Base-by-base conservation (phyloP, 1,140 invertebrate species). In the Tribolium madens region DNA sequence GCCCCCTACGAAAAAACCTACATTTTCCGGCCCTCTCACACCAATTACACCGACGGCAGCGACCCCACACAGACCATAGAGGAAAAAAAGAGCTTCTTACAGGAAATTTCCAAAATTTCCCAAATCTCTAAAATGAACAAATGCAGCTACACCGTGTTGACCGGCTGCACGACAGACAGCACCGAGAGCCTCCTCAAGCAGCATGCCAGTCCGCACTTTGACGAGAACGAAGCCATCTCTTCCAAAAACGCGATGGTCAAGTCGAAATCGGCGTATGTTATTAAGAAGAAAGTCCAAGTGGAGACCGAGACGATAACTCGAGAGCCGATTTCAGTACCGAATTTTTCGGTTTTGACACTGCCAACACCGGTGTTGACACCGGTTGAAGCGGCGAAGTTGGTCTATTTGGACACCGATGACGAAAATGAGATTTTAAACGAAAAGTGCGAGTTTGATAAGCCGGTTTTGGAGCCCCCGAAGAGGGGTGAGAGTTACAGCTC, bases 281-380 rank as follows among this genome's bases (percentile, higher is more conserved):
- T 91, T 48, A 89, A 89, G 78, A 87, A 88, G 80, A 85, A 87
- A 53, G 83, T 82, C 33, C 78, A 64, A 70, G 46, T 5, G 80
- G 81, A 81, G 86, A 78, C 81, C 76, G 82, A 73, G 70, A 81
- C 88, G 36, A 89, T 92, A 84, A 89, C 91, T 0, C 86, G 92
- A 50, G 92, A 94, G 80, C 92, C 92, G 0, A 90, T 93, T 48
- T 94, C 93, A 1, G 93, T 94, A 77, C 93, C 93, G 79, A 93
- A 94, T 85, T 93, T 93, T 81, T 90, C 90, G 10, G 88, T 90
- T 64, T 86, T 92, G 73, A 89, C 89, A 0, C 84, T 91, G 10
- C 89, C 90, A n/a, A 91, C 91, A 0, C 90, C 91, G 9, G 90
- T 91, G 5, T 84, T 93, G 36, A 92, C 92, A 0, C 91, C 92